phyloP scores from a whole-genome alignment of 1,140 invertebrate species.

The Rhyzopertha dominica region DNA sequence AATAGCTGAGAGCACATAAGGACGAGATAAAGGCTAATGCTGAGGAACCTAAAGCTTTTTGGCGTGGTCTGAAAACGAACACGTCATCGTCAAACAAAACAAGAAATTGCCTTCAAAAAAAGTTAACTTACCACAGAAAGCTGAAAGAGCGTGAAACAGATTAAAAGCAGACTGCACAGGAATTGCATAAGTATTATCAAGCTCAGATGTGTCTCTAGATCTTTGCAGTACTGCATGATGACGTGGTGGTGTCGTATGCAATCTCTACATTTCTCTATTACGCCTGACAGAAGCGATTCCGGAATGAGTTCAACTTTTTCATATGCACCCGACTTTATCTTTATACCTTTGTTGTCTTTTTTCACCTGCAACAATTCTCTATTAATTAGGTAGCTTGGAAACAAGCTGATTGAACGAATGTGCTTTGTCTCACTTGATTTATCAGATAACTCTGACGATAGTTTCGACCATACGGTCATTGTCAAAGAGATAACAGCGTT shows the following conservation, averaged over 20 bases:
- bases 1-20: slow-evolving; percentile 21
- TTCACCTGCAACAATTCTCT: too few relatives aligned
- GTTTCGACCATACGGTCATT: too few relatives aligned
- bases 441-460: too few relatives aligned
- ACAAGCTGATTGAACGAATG: too few relatives aligned
- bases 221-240: slow-evolving; percentile 16
- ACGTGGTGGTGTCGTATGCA: slow-evolving; percentile 18
- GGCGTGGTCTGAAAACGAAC: background rate
- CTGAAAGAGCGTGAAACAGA: slow-evolving; percentile 25
- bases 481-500: too few relatives aligned
- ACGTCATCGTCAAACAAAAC: background rate
- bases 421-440: too few relatives aligned
- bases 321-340: too few relatives aligned
- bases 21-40: slow-evolving; percentile 15
- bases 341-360: too few relatives aligned
- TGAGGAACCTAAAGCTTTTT: slow-evolving; percentile 13
- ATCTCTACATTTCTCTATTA: background rate
- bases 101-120: too few relatives aligned
- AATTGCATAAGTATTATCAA: slow-evolving; percentile 20
- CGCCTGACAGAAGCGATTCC: too few relatives aligned
- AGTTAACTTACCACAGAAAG: slow-evolving; percentile 18
- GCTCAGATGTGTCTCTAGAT: slow-evolving; percentile 14
- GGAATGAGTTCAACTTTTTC: too few relatives aligned
- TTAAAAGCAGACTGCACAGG: slow-evolving; percentile 13
- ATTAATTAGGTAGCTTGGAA: too few relatives aligned